Evolutionary conservation across 37 sponge, comb jelly and placozoan genomes (phyloP).

Genomic region (Chondrilla cf. caribensis): DNA sequence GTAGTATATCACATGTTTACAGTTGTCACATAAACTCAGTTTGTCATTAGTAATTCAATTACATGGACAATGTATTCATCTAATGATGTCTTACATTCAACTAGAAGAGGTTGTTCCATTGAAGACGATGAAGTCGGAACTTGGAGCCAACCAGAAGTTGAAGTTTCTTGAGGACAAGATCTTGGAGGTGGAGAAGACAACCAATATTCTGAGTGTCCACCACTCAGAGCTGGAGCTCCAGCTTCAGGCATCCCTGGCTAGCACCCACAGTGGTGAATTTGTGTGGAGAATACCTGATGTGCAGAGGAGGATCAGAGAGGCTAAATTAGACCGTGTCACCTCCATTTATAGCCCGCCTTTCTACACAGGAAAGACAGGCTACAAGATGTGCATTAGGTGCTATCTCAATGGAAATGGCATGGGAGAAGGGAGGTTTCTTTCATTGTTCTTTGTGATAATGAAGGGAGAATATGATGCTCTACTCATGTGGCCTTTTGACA

Average conservation of each 20-base stretch:
- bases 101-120: too few relatives aligned
- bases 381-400: constrained; percentile 85
- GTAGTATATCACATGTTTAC: too few relatives aligned
- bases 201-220: constrained; percentile 37
- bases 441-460: constrained; percentile 85
- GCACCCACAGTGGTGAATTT: constrained; percentile 73
- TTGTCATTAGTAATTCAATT: too few relatives aligned
- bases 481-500: constrained; percentile 83
- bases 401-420: constrained; percentile 87
- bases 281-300: constrained; percentile 84
- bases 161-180: constrained; percentile 36
- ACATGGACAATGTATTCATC: too few relatives aligned
- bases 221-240: constrained; percentile 79
- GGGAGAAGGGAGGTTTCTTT: constrained; percentile 70
- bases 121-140: too few relatives aligned
- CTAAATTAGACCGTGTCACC: constrained; percentile 53
- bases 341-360: constrained; percentile 84
- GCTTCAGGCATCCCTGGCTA: constrained; percentile 74
- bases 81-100: too few relatives aligned
- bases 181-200: constrained; percentile 42
- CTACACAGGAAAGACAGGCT: constrained; percentile 77
- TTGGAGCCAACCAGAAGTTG: constrained; percentile 6
- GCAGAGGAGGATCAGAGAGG: constrained; percentile 60
- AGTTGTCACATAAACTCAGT: too few relatives aligned
- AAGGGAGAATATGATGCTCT: constrained; percentile 83